A percentile compares a stretch with the other conserved stretches of the same genome.
Evolutionary conservation across 2,888 invertebrate species (phyloP).

Genomic region (Craniophora ligustri): DNA sequence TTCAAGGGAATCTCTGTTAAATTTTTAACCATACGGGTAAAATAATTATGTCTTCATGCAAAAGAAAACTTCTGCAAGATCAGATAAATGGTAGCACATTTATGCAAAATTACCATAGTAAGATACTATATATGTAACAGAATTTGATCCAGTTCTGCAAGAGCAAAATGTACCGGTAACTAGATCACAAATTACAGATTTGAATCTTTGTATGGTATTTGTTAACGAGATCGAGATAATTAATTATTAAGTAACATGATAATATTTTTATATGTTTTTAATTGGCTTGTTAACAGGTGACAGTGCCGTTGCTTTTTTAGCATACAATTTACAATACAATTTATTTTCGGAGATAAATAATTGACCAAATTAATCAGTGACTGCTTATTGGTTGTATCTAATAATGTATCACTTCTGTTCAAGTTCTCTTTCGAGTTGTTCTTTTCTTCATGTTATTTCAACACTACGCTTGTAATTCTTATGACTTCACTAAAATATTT

Average conservation of each 20-base stretch:
- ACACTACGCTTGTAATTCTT: conserved; percentile 4
- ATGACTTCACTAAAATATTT: conserved; percentile 8
- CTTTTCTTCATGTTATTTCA: conserved; percentile 18
- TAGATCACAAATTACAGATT: conserved; percentile 41
- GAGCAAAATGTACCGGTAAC: conserved; percentile 27
- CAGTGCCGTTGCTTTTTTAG: conserved; percentile 27
- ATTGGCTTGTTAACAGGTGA: conserved; percentile 43
- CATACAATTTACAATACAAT: conserved; percentile 13
- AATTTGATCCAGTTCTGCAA: conserved; percentile 43
- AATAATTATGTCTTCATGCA: conserved; percentile 59
- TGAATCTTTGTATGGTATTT: conserved; percentile 43
- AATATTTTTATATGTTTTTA: conserved; percentile 44
- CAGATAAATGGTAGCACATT: conserved; percentile 43
- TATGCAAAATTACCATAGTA: conserved; percentile 31
- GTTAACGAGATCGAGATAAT: conserved; percentile 34
- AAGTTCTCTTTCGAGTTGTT: conserved; percentile 19
- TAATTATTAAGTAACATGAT: conserved; percentile 38
- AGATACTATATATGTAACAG: conserved; percentile 31
- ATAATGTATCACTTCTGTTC: conserved; percentile 31
- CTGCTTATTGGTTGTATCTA: conserved; percentile 10
- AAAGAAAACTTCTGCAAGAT: conserved; percentile 46
- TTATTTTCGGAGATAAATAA: conserved; percentile 30
- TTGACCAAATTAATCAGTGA: conserved; percentile 11
- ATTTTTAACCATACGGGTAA: conserved; percentile 40
- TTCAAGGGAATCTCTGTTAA: conserved; percentile 59